Base-by-base conservation (phyloP, 2,888 invertebrate species). In the Caenorhabditis sp. region DNA sequence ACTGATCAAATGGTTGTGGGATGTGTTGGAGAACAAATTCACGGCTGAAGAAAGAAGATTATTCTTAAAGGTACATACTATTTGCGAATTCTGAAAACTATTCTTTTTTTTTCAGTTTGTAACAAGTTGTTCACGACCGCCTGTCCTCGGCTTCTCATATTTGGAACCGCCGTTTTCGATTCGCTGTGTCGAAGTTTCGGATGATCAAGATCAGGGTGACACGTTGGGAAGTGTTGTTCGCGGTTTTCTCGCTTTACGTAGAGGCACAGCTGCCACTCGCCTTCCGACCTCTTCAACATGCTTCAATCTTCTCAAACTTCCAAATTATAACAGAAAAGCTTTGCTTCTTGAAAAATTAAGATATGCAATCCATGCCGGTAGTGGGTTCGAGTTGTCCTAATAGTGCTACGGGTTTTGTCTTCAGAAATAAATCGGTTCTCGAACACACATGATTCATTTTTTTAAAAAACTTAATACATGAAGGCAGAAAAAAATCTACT, bases 1-100 rank as follows among this genome's bases (percentile, higher is more conserved):
- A 50, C 95, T 99, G 61, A 94, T 99, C 60, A 93, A 94, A 88
- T 99, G 99, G 99, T 91, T 99, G 61, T 99, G 99, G 99, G 96
- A 97, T 89, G 94, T 99, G 84, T 90, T 99, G 77, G 94, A 94
- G 84, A 92, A 94, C 83, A 97, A 99, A 89, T 99, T 99, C 89
- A 92, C 91, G 12, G 93, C 95, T 87, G 92, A 93, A 62, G 99
- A 99, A 89, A 92, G 94, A 70, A 93, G 93, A 83, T 92, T 96
- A 88, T 99, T 99, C 90, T 91, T 99, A 6, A 97, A 97, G 88
- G 90, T 90, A 17, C 5, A 12, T 12, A 8, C 36, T 12, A 43
- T 23, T 55, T 55, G 8, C 10, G 37, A 37, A 37, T 10, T 37
- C 14, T 37, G 37, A 37, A 37, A 37, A 37, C 8, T 10, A 10